Conservation (phyloP, 2,888 invertebrate species). For the Marronus borbonicus region DNA sequence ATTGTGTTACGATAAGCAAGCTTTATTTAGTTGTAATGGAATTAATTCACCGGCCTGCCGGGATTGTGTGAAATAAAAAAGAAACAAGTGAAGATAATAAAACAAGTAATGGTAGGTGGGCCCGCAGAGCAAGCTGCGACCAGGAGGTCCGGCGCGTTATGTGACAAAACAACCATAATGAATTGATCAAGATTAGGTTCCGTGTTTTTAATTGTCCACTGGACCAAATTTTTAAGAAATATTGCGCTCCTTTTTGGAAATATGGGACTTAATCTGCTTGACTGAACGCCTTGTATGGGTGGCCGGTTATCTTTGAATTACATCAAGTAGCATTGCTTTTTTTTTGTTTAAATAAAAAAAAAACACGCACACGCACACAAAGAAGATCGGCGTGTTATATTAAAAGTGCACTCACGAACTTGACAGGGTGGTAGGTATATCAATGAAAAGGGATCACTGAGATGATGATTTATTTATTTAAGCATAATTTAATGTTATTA, state of each 20-base stretch:
- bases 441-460: no score
- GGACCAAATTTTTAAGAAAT: slow-evolving; percentile 65
- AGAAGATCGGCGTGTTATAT: slow-evolving; percentile 33
- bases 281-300: slow-evolving; percentile 53
- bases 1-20: slow-evolving; percentile 61
- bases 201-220: slow-evolving; percentile 69
- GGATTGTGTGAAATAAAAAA: slow-evolving; percentile 66
- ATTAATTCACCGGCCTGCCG: slow-evolving; percentile 65
- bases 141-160: slow-evolving; percentile 70
- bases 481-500: no score
- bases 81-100: slow-evolving; percentile 66
- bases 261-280: slow-evolving; percentile 55
- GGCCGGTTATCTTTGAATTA: slow-evolving; percentile 51
- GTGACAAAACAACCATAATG: slow-evolving; percentile 70
- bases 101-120: slow-evolving; percentile 69
- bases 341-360: slow-evolving; percentile 48
- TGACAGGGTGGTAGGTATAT: not conserved
- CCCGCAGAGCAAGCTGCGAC: slow-evolving; percentile 66
- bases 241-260: slow-evolving; percentile 57
- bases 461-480: no score
- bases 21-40: slow-evolving; percentile 67
- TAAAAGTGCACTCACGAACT: slow-evolving; percentile 24
- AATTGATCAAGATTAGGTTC: slow-evolving; percentile 69
- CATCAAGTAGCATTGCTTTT: slow-evolving; percentile 52
- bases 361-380: slow-evolving; percentile 29